Evolutionary conservation across 1,140 invertebrate species (phyloP), one percentile per base, ranked within the genome.

Genomic region (Venturia canescens): DNA sequence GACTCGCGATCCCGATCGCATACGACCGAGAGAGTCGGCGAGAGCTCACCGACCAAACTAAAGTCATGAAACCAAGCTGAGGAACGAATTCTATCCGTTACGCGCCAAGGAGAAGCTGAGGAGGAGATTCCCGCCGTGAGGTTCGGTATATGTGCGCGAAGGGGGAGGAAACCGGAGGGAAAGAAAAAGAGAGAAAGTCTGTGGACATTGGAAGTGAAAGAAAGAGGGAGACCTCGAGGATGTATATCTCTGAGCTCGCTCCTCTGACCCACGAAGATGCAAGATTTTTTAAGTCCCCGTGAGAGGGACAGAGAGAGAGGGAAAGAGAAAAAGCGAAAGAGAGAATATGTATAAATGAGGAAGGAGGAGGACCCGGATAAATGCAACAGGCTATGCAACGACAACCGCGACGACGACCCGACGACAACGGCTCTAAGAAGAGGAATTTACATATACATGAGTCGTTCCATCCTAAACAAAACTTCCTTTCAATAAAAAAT

Each of bases 311-410:
- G 50, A 44, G n/a, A 67, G 44, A 80, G 72, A 57, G 71, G 79
- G 80, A 81, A 50, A 75, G 77, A 79, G 75, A 78, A 34, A 81
- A 60, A 44, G 80, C 81, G 80, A 38, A 44, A 69, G 67, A 34
- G 23, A 82, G 63, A 66, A 71, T 34, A 44, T 44, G 38, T 44
- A 44, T 67, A 23, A 48, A 79, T 60, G 34, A 57, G 76, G 29
- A 78, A 34, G 57, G n/a, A 75, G 60, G 60, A 26, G 60, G 60
- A 63, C 60, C 60, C 23, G 67, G 27, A n/a, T 34, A 63, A 63
- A 63, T 63, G 60, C 60, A 63, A 63, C 60, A 26, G 60, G 60
- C 60, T 75, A 48, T 75, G 48, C 27, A 78, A 34, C 74, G 27
- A 71, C 57, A 57, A 69, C 23, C 21, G 71, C 21, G 38, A 63